phyloP scores from a whole-genome alignment of 2,888 invertebrate species.

The Encarsia formosa region DNA sequence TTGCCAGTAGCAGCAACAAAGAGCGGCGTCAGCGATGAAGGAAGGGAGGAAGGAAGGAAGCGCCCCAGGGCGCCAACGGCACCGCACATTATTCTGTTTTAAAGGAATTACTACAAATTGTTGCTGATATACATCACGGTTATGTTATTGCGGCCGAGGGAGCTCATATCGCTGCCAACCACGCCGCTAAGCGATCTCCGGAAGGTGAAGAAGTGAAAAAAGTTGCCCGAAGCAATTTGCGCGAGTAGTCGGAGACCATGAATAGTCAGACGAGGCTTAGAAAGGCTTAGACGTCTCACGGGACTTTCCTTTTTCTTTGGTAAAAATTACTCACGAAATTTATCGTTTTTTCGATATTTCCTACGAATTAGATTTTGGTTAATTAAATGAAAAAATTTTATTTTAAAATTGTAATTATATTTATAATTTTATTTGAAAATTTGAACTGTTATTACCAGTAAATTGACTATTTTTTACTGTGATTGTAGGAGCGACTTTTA shows the following conservation, averaged over 20 bases:
- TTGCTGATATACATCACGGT: conserved; percentile 39
- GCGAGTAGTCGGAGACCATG: neutral
- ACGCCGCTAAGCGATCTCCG: conserved; percentile 33
- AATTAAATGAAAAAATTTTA: too few relatives aligned
- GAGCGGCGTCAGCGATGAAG: conserved; percentile 4
- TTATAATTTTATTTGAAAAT: too few relatives aligned
- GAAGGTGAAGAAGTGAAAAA: neutral
- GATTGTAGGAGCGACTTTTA: too few relatives aligned
- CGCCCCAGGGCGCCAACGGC: conserved; percentile 4
- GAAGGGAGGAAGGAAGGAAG: conserved; percentile 4
- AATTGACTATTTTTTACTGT: too few relatives aligned
- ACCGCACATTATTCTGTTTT: conserved; percentile 37
- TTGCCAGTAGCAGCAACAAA: neutral
- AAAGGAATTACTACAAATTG: conserved; percentile 41
- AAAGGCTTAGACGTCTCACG: too few relatives aligned
- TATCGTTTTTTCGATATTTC: too few relatives aligned
- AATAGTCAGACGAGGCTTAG: neutral
- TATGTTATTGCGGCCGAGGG: conserved; percentile 14
- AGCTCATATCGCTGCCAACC: too few relatives aligned
- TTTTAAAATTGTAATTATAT: too few relatives aligned
- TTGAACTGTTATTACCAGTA: too few relatives aligned
- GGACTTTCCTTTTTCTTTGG: too few relatives aligned
- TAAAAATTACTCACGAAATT: too few relatives aligned
- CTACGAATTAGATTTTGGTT: too few relatives aligned
- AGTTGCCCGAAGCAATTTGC: conserved; percentile 7